Conservation (phyloP, 2,113 vertebrate species). For the Casuarius casuarius region DNA sequence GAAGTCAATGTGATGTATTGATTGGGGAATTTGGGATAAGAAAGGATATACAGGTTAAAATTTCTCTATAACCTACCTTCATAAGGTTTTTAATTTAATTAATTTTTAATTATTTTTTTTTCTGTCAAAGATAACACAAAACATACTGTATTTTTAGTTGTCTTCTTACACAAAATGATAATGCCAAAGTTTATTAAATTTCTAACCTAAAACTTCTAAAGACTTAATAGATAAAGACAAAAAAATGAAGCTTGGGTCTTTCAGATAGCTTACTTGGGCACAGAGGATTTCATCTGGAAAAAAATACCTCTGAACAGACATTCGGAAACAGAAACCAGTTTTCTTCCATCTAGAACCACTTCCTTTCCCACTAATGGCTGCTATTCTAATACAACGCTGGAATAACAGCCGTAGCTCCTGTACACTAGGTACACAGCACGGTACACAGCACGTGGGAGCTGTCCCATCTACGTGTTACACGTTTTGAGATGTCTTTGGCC, state of each 20-base stretch:
- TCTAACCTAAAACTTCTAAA: background rate
- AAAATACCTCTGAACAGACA: background rate
- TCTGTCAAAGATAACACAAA: background rate
- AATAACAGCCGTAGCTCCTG: background rate
- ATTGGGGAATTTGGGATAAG: background rate
- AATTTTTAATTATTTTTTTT: too few relatives aligned
- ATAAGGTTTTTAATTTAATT: background rate
- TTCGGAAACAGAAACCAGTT: background rate
- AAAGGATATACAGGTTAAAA: background rate
- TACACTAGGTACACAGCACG: background rate
- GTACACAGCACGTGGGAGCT: background rate
- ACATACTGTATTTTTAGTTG: background rate
- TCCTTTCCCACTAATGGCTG: background rate
- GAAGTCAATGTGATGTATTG: background rate
- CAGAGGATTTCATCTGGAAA: background rate
- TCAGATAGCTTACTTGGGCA: background rate
- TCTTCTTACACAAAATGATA: background rate
- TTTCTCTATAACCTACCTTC: background rate
- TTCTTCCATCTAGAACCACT: background rate
- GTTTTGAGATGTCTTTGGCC: background rate
- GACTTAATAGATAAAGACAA: background rate
- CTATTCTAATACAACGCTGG: background rate
- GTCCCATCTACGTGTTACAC: accelerated
- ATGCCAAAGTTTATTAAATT: background rate
- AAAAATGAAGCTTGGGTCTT: background rate